Evolutionary conservation across 2,113 vertebrate genomes (phyloP).

Genomic region (Oncorhynchus clarkii): DNA sequence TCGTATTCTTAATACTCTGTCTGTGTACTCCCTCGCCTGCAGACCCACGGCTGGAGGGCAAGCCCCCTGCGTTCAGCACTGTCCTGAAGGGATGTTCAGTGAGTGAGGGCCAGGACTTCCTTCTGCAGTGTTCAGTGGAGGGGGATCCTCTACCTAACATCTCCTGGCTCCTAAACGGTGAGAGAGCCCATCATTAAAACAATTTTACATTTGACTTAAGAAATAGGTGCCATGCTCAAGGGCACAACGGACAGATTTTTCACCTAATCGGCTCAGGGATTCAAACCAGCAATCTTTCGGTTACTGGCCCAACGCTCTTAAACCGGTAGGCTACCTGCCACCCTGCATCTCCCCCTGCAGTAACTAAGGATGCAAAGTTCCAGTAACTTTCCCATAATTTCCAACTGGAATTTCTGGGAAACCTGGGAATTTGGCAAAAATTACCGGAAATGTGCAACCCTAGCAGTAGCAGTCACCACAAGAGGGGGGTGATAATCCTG

Average conservation of each 20-base stretch:
- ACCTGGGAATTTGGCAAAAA: too few species aligned
- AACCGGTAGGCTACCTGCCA: too few species aligned
- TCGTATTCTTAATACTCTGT: background rate
- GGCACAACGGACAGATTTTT: too few species aligned
- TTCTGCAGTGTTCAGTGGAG: constrained; percentile 75
- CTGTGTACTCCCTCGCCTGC: background rate
- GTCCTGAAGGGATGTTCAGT: constrained; percentile 72
- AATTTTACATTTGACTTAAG: background rate
- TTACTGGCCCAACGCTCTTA: too few species aligned
- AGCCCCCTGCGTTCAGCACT: constrained; percentile 74
- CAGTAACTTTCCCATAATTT: too few species aligned
- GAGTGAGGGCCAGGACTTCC: constrained; percentile 80
- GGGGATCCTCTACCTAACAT: constrained; percentile 73
- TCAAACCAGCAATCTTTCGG: too few species aligned
- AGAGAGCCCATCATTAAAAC: constrained; percentile 45
- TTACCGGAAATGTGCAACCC: too few species aligned
- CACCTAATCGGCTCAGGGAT: too few species aligned
- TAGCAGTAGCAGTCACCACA: background rate
- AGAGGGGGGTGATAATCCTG: constrained; percentile 8
- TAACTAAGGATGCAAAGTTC: too few species aligned
- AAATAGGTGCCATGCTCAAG: too few species aligned
- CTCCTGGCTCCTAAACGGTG: constrained; percentile 86
- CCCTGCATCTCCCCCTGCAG: too few species aligned
- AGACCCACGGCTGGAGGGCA: constrained; percentile 58
- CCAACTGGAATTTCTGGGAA: too few species aligned